These are phyloP conservation scores for Podarcis raffonei DNA, from an alignment of 2,113 vertebrate genomes.

Conservation along the genomic window DNA sequence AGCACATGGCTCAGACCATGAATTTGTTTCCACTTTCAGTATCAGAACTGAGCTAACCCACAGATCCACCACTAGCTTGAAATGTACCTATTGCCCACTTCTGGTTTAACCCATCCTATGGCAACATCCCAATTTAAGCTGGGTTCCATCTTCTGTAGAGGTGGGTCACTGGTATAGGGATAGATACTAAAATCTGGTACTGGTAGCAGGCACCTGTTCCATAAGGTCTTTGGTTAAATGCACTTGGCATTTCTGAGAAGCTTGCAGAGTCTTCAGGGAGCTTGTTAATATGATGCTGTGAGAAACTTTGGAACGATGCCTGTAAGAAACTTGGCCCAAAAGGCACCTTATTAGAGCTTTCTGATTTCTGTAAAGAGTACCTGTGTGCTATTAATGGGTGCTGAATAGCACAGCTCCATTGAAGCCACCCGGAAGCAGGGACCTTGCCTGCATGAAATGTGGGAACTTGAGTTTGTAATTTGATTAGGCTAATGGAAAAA, in stretches of 20 bases:
- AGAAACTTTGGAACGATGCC: background rate
- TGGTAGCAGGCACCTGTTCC: background rate
- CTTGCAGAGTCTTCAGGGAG: background rate
- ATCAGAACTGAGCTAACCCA: background rate
- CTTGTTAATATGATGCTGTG: background rate
- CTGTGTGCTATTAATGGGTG: background rate
- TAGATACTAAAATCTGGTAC: background rate
- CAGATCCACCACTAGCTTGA: background rate
- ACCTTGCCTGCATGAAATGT: background rate
- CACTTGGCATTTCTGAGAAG: background rate
- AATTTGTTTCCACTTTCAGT: background rate
- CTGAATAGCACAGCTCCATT: background rate
- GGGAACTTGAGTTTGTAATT: background rate
- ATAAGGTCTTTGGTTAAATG: background rate
- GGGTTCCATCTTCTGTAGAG: background rate
- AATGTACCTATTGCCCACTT: background rate
- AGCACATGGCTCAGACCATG: background rate
- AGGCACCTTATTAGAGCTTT: background rate
- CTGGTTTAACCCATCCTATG: background rate
- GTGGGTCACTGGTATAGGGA: background rate
- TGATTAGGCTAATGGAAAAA: conserved; percentile 2
- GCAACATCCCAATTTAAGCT: background rate
- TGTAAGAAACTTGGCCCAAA: background rate
- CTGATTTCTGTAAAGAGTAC: background rate
- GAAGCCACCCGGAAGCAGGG: background rate